phyloP scores from a whole-genome alignment of 2,888 invertebrate species.

The Molorchus minor region DNA sequence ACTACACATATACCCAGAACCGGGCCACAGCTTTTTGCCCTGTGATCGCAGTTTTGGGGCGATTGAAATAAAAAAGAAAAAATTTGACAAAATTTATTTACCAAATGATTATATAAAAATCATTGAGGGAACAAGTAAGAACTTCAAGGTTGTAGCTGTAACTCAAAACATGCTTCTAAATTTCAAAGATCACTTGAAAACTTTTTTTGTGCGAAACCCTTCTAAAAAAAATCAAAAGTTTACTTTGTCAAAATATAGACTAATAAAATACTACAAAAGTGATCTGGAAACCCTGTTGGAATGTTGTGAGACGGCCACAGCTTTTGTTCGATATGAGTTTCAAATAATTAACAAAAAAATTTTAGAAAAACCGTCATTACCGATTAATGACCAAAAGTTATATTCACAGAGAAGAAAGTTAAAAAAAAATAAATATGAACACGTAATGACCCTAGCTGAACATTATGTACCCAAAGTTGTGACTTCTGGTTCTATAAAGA shows the following conservation, averaged over 20 bases:
- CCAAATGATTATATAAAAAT: conserved; percentile 24
- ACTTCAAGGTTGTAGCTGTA: conserved; percentile 19
- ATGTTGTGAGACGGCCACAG: conserved; percentile 16
- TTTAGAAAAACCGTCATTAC: conserved; percentile 1
- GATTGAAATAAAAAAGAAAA: conserved; percentile 19
- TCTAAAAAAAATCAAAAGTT: conserved; percentile 24
- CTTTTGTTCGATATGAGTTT: conserved; percentile 3
- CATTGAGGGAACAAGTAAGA: conserved; percentile 12
- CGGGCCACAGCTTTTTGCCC: conserved; percentile 13
- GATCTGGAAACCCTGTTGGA: conserved; percentile 13
- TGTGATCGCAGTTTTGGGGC: conserved; percentile 24
- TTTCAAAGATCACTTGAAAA: conserved; percentile 11
- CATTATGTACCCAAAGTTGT: conserved; percentile 20
- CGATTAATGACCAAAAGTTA: conserved; percentile 16
- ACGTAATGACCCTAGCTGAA: conserved; percentile 24
- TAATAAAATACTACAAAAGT: conserved; percentile 11
- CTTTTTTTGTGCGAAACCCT: conserved; percentile 17
- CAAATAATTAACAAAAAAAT: conserved; percentile 5
- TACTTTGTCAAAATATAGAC: conserved; percentile 22
- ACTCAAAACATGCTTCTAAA: conserved; percentile 23
- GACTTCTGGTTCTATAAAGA: background rate
- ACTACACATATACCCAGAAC: conserved; percentile 10
- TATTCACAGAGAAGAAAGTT: conserved; percentile 19
- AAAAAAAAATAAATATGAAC: conserved; percentile 22
- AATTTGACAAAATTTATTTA: conserved; percentile 14